phyloP scores from a whole-genome alignment of 2,797 vertebrate genomes.

The Spondyliosoma cantharus region DNA sequence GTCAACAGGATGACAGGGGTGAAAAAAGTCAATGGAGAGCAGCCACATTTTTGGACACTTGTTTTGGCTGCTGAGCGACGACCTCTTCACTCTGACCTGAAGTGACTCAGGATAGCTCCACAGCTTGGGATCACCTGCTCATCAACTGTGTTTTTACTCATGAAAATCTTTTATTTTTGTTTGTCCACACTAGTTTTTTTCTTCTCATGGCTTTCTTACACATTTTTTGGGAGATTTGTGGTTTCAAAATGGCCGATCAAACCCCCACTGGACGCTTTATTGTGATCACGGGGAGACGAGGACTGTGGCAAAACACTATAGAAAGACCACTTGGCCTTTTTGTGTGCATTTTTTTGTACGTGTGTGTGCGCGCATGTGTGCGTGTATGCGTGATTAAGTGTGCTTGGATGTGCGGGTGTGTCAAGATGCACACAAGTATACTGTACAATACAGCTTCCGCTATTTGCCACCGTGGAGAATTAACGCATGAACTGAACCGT shows the following conservation, averaged over 20 bases:
- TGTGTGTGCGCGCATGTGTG: slow-evolving; percentile 55
- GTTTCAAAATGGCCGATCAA: slow-evolving; percentile 76
- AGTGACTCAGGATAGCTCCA: slow-evolving; percentile 74
- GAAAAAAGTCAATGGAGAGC: slow-evolving; percentile 54
- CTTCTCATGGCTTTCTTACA: slow-evolving; percentile 62
- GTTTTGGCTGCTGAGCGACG: slow-evolving; percentile 56
- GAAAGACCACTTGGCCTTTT: slow-evolving; percentile 81
- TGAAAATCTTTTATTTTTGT: slow-evolving; percentile 60
- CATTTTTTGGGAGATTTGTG: slow-evolving; percentile 69
- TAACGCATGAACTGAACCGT: slow-evolving; percentile 85
- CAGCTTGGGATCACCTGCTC: slow-evolving; percentile 66
- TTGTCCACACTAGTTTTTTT: slow-evolving; percentile 57
- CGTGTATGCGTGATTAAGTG: slow-evolving; percentile 64
- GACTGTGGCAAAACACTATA: slow-evolving; percentile 73
- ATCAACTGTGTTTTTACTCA: slow-evolving; percentile 69
- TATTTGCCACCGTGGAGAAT: slow-evolving; percentile 80
- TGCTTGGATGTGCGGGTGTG: slow-evolving; percentile 67
- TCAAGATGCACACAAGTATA: slow-evolving; percentile 83
- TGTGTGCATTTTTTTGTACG: slow-evolving; percentile 73
- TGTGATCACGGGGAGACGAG: slow-evolving; percentile 65
- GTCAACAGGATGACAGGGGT: slow-evolving; percentile 61
- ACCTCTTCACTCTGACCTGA: slow-evolving; percentile 65
- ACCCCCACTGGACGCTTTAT: slow-evolving; percentile 69
- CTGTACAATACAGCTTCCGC: slow-evolving; percentile 85
- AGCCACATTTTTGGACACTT: slow-evolving; percentile 57